phyloP scores from a whole-genome alignment of 2,888 invertebrate genomes.

The Apantesis nais region DNA sequence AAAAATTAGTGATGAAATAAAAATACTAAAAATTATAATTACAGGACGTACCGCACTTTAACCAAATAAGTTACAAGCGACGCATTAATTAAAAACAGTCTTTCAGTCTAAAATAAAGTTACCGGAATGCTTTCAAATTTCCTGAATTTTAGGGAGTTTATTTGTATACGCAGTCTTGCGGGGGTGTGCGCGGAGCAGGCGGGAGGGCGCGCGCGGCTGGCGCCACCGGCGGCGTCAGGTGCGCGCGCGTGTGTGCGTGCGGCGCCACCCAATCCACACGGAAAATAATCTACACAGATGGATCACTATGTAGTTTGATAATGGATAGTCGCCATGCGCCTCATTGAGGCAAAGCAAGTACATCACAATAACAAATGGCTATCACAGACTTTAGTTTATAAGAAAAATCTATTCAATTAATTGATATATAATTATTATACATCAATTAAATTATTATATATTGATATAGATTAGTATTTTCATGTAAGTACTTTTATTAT shows the following conservation, averaged over 20 bases:
- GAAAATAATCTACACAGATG: conserved; percentile 41
- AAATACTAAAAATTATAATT: neutral
- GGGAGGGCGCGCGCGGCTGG: conserved; percentile 63
- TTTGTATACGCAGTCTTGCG: conserved; percentile 51
- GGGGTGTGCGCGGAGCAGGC: conserved; percentile 49
- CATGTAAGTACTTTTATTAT: no score
- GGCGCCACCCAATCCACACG: conserved; percentile 70
- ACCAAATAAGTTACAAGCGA: neutral
- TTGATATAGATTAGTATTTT: no score
- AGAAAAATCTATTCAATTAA: neutral
- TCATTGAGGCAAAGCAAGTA: conserved; percentile 30
- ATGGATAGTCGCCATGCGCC: conserved; percentile 29
- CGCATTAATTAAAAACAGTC: neutral
- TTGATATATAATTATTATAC: no score
- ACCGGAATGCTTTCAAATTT: conserved; percentile 16
- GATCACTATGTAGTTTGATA: conserved; percentile 19
- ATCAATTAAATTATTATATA: no score
- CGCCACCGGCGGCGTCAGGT: conserved; percentile 84
- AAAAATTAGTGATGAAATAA: neutral
- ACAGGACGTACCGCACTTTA: neutral
- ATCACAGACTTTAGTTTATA: neutral
- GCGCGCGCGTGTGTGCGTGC: conserved; percentile 80
- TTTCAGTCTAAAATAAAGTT: neutral
- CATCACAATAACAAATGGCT: neutral
- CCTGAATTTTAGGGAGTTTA: conserved; percentile 39